Conservation (phyloP, 2,888 invertebrate genomes). For the Rapana venosa region DNA sequence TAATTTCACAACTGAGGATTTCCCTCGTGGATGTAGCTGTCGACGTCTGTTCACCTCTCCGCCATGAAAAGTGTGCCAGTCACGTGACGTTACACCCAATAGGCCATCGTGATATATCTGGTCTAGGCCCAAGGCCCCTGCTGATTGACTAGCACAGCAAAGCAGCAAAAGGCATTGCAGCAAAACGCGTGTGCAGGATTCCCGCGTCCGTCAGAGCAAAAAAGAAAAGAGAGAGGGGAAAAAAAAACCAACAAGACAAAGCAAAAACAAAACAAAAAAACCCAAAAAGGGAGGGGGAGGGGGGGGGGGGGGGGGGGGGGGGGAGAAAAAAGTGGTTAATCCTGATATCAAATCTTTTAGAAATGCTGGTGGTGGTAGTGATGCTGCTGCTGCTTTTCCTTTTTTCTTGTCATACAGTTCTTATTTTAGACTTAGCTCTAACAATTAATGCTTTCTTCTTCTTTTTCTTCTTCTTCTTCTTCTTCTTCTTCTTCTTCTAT, state of each 20-base stretch:
- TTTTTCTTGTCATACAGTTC: too few species aligned
- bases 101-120: neutral
- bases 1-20: neutral
- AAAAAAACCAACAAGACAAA: neutral
- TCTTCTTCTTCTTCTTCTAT: too few species aligned
- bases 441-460: too few species aligned
- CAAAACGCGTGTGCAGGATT: neutral
- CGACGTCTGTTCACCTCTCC: neutral
- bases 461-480: too few species aligned
- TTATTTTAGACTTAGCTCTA: too few species aligned
- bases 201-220: neutral
- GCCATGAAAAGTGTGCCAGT: slow-evolving; percentile 21
- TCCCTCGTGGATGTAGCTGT: neutral
- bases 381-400: too few species aligned
- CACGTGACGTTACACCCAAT: neutral
- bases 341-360: too few species aligned
- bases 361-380: too few species aligned
- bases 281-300: too few species aligned
- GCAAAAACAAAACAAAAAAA: too few species aligned
- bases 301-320: too few species aligned
- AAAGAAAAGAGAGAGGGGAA: neutral
- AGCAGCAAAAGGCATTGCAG: neutral
- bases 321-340: too few species aligned
- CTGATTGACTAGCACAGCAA: neutral
- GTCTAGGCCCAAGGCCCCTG: neutral